A percentile compares a stretch with the other conserved stretches of the same genome.
phyloP scores from a whole-genome alignment of 2,797 vertebrate genomes.

The Tiaroga cobitis region DNA sequence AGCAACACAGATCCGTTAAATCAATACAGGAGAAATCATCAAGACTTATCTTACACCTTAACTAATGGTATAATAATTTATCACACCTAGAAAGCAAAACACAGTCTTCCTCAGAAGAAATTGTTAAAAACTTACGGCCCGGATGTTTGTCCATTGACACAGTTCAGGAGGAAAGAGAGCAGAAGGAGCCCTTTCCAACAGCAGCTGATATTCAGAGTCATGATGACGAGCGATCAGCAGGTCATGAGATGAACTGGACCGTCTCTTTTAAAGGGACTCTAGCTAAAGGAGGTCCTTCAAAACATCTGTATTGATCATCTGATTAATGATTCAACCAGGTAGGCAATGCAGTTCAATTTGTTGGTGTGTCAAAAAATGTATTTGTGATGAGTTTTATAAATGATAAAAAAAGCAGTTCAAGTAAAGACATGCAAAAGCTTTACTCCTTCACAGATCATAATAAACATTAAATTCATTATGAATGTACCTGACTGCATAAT shows the following conservation, averaged over 20 bases:
- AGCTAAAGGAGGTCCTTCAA: constrained; percentile 11
- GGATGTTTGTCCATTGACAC: constrained; percentile 35
- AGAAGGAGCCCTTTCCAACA: constrained; percentile 16
- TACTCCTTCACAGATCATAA: neutral
- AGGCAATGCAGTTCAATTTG: neutral
- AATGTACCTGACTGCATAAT: neutral
- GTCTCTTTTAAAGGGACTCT: constrained; percentile 21
- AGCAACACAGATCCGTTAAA: neutral
- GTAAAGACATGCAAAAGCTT: neutral
- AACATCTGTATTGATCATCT: constrained; percentile 10
- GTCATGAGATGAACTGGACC: neutral
- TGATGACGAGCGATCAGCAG: constrained; percentile 34
- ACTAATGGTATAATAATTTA: neutral
- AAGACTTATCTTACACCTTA: neutral
- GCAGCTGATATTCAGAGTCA: neutral
- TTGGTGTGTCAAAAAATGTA: neutral
- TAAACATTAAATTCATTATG: neutral
- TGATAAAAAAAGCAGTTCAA: neutral
- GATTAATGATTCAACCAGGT: constrained; percentile 49
- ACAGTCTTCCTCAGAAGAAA: neutral
- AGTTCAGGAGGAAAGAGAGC: constrained; percentile 37
- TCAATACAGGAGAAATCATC: neutral
- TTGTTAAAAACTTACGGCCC: constrained; percentile 32
- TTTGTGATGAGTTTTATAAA: neutral
- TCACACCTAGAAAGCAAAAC: neutral